Percentiles rank a stretch among this genome's conserved stretches.
Conservation (phyloP, 2,113 vertebrate genomes). For the Crotalus tigris region DNA sequence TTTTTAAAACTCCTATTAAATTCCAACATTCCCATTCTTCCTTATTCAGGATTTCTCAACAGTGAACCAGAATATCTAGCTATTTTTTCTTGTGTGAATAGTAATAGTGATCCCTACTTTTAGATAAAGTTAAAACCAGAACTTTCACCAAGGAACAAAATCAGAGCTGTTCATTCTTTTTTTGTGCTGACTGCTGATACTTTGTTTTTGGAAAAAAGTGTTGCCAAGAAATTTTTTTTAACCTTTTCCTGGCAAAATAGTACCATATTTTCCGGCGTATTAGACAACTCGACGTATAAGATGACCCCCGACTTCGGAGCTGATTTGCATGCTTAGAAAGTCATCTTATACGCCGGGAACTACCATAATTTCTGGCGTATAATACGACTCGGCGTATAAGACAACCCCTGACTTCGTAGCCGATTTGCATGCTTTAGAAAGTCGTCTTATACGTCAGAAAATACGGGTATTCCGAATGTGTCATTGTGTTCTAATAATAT, state of each 20-base stretch:
- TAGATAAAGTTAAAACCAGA: conserved; percentile 23
- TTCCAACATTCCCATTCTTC: background rate
- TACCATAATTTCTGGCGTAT: too few relatives aligned
- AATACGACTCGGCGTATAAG: too few relatives aligned
- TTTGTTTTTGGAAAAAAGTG: conserved; percentile 1
- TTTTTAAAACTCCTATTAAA: background rate
- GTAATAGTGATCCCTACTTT: background rate
- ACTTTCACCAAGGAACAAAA: background rate
- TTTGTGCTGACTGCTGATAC: background rate
- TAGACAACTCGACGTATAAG: too few relatives aligned
- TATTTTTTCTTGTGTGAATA: background rate
- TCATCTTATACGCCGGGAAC: too few relatives aligned
- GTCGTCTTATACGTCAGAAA: too few relatives aligned
- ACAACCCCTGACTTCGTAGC: too few relatives aligned
- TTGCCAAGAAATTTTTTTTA: conserved; percentile 25
- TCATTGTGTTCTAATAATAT: conserved; percentile 2
- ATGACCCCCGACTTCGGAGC: too few relatives aligned
- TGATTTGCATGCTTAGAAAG: too few relatives aligned
- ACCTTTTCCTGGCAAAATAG: conserved; percentile 28
- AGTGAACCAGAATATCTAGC: conserved; percentile 2
- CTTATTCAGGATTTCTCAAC: background rate
- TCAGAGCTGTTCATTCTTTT: background rate
- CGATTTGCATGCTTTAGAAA: too few relatives aligned
- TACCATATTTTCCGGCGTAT: too few relatives aligned
- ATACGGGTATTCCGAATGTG: background rate